Base-by-base conservation (phyloP, 2,888 invertebrate genomes). In the Phania funesta region DNA sequence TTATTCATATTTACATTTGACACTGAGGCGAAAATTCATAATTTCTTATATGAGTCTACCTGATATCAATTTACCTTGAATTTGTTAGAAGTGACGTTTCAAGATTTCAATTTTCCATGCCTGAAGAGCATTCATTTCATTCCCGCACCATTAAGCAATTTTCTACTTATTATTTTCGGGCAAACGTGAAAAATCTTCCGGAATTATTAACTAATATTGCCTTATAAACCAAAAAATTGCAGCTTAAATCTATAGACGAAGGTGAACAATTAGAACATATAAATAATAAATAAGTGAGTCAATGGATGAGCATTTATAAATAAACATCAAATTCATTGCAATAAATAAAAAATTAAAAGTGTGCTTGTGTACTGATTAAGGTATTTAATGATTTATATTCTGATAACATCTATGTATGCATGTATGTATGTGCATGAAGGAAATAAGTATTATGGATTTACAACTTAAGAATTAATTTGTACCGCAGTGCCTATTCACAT, bases 211-310 rank as follows among this genome's bases (percentile, higher is more conserved):
- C 41, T 60, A 52, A 11, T 38, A 65, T 78, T 78, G 70, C 78
- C 78, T 78, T 74, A 77, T 68, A 32, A 62, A 50, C n/a, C n/a
- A 29, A 68, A 60, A 44, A 58, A 50, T 38, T 35, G 9, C 62
- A 50, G 2, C 41, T 32, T n/a, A 41, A 50, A 41, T 26, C 22
- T 48, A 56, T 20, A 16, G 3, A 18, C 20, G n/a, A 26, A 54
- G 22, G 32, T 24, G 26, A 32, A 16, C 13, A n/a, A 41, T 38
- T 29, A 62, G 20, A 24, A 58, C 29, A 54, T 11, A 41, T 20
- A 35, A 26, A 16, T 32, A 54, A 60, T 48, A 58, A 52, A 52
- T 29, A 74, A 78, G 78, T 82, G 64, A 78, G 68, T 67, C n/a
- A 64, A 48, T 24, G n/a, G 1, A 38, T 13, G n/a, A n/a, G n/a